Percentiles rank a stretch among this genome's conserved stretches.
These are phyloP conservation scores for Mormyrus hasselquistii DNA, from an alignment of 2,797 vertebrate genomes.

Conservation along the genomic window DNA sequence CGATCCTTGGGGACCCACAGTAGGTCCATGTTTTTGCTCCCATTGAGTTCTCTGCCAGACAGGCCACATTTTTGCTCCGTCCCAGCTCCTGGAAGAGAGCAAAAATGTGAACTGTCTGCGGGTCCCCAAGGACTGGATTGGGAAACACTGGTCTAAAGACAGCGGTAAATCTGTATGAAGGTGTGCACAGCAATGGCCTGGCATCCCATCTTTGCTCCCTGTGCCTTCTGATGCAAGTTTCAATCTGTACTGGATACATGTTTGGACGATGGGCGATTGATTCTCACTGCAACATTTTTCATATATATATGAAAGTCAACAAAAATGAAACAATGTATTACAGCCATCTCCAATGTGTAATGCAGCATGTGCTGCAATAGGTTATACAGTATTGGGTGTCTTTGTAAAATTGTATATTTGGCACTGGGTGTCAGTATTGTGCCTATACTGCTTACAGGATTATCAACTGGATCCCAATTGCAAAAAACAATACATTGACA, in stretches of 20 bases:
- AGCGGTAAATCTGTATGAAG: neutral
- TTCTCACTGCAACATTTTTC: neutral
- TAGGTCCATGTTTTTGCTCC: too few species aligned
- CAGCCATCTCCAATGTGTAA: neutral
- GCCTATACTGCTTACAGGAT: neutral
- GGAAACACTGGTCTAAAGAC: neutral
- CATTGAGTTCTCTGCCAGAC: too few species aligned
- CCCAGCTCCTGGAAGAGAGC: too few species aligned
- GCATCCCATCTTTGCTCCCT: neutral
- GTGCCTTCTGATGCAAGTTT: neutral
- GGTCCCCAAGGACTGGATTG: too few species aligned
- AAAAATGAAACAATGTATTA: neutral
- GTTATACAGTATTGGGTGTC: neutral
- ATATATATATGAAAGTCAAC: neutral
- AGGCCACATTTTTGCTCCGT: too few species aligned
- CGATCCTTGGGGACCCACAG: too few species aligned
- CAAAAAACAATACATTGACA: neutral
- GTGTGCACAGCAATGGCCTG: neutral
- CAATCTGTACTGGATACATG: neutral
- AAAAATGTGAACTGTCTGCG: too few species aligned
- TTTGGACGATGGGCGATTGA: neutral
- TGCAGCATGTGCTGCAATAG: neutral
- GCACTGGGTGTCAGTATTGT: constrained; percentile 1
- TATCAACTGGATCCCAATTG: neutral
- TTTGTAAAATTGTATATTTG: neutral